phyloP scores from a whole-genome alignment of 1,140 invertebrate species.

The Neodiprion fabricii region DNA sequence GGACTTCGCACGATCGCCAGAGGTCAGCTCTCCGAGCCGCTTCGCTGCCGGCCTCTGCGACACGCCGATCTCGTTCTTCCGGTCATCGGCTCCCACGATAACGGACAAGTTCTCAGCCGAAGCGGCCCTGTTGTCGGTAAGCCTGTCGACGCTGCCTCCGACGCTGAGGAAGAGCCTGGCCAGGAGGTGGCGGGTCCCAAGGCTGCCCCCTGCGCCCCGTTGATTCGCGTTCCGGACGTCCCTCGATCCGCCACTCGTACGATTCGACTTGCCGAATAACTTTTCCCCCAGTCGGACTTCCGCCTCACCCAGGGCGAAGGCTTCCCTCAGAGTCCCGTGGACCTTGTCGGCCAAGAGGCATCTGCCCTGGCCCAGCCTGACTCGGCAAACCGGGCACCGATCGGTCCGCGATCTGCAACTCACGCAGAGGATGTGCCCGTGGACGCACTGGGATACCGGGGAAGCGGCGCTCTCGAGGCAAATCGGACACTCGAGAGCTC shows the following conservation, averaged over 20 bases:
- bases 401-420: constrained; percentile 66
- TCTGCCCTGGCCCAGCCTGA: constrained; percentile 60
- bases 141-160: neutral
- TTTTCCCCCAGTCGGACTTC: constrained; percentile 42
- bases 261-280: constrained; percentile 43
- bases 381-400: constrained; percentile 69
- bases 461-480: constrained; percentile 67
- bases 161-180: neutral
- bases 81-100: constrained; percentile 17
- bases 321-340: constrained; percentile 51
- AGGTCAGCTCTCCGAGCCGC: constrained; percentile 26
- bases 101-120: constrained; percentile 53
- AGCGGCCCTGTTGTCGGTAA: constrained; percentile 36
- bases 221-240: constrained; percentile 15
- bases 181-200: neutral
- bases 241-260: constrained; percentile 16
- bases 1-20: constrained; percentile 47
- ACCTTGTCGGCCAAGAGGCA: constrained; percentile 66
- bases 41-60: constrained; percentile 15
- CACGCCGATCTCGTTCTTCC: neutral
- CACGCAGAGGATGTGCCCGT: constrained; percentile 70
- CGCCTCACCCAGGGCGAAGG: constrained; percentile 38
- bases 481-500: constrained; percentile 69
- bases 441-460: constrained; percentile 71
- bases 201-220: constrained; percentile 6